Conservation (phyloP, 2,113 vertebrate species). For the Cynocephalus volans region DNA sequence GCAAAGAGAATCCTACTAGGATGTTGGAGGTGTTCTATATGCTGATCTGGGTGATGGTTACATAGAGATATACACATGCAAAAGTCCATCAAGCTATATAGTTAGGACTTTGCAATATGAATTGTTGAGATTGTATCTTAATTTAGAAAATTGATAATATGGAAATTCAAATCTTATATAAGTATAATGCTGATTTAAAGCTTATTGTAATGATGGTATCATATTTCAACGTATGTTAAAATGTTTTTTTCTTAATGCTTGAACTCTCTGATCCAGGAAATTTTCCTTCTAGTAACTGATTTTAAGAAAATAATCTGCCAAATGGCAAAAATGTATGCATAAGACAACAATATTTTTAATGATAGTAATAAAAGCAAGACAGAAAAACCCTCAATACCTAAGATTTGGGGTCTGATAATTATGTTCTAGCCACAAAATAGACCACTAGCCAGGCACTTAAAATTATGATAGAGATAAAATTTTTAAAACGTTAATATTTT, state of each 20-base stretch:
- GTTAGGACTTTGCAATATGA: neutral
- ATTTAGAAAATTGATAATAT: neutral
- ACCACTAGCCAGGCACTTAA: neutral
- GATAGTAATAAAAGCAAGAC: slow-evolving; percentile 5
- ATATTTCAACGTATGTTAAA: neutral
- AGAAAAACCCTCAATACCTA: neutral
- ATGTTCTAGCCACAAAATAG: neutral
- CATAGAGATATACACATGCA: neutral
- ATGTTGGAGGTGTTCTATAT: neutral
- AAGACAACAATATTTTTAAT: neutral
- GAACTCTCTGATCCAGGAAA: neutral
- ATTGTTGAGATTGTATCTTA: neutral
- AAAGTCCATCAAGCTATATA: neutral
- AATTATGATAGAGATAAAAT: neutral
- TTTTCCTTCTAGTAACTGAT: neutral
- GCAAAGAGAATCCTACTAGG: neutral
- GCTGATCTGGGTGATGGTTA: neutral
- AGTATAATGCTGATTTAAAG: neutral
- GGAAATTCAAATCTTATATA: neutral
- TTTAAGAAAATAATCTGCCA: neutral
- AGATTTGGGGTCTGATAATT: neutral
- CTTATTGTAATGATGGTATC: too few relatives aligned
- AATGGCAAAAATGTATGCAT: neutral
- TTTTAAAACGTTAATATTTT: neutral
- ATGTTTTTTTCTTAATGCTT: neutral